Base-by-base conservation (phyloP, 2,797 vertebrate species). In the Atherinosoma microstoma region DNA sequence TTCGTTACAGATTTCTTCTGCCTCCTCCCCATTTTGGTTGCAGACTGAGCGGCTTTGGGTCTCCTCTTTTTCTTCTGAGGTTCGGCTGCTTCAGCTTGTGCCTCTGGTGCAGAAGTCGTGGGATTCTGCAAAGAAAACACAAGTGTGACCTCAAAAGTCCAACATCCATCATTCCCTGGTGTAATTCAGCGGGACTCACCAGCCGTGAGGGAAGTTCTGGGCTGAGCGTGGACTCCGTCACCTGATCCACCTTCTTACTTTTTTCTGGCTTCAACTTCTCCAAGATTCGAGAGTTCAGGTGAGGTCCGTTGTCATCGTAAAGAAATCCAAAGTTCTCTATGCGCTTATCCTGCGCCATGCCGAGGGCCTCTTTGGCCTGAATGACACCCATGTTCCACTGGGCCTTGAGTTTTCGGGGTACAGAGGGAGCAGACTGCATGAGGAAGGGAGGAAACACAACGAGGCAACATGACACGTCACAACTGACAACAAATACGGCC, bases 351-450 rank as follows among this genome's bases (percentile, higher is more conserved):
- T 88, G 67, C 0, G 94, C 75, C 96, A 99, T 94, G 89, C 67
- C 9, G 16, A 95, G 79, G 0, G 98, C 97, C 77, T 97, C 96
- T 10, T 94, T 95, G 27, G 97, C 97, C 82, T 99, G 98, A 36
- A 95, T 90, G 40, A 99, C 79, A 1, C 97, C 97, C 84, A 96
- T 91, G 79, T 95, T 96, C 97, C 97, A 99, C 90, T 98, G 97
- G 0, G 92, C 93, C 66, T 94, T 91, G 79, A 98, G 84, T 77
- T 96, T 97, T 53, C 95, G 95, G 0, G 97, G 94, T 42, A 98
- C 94, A 0, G 96, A 95, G 30, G 95, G 94, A 27, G 94, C 32
- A 0, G 58, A 67, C 91, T 93, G 84, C 36, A 30, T 2, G 12
- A 66, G 32, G 29, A 27, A 49, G 3, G 18, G 6, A n/a, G 22